phyloP scores from a whole-genome alignment of 2,797 vertebrate genomes.

The Chloroceryle amazona region DNA sequence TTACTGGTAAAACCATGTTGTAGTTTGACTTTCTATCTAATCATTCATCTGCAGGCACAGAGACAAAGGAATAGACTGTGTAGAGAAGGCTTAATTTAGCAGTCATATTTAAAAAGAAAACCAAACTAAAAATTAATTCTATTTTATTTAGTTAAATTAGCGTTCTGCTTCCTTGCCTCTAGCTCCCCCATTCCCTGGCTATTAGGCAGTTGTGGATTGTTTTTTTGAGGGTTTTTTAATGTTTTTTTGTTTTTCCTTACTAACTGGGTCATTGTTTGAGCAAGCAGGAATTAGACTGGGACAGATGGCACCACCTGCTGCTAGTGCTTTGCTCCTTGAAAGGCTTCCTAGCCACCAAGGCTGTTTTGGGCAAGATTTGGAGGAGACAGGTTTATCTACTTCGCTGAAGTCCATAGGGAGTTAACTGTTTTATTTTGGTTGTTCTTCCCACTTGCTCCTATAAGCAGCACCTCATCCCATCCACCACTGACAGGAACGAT shows the following conservation, averaged over 20 bases:
- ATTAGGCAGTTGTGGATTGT: neutral
- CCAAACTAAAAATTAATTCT: neutral
- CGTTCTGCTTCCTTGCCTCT: neutral
- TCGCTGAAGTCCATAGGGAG: neutral
- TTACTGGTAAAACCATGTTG: neutral
- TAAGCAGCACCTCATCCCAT: neutral
- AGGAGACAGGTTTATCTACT: neutral
- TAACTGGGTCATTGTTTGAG: neutral
- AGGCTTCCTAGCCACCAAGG: neutral
- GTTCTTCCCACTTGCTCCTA: neutral
- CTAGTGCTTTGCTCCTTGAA: neutral
- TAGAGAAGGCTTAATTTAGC: neutral
- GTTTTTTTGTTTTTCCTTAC: neutral
- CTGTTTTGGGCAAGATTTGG: neutral
- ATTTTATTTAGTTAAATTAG: neutral
- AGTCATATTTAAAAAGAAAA: neutral
- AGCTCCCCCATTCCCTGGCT: neutral
- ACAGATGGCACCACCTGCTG: constrained; percentile 36
- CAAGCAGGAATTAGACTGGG: neutral
- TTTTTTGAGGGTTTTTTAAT: neutral
- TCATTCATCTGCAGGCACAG: neutral
- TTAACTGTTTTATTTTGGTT: neutral
- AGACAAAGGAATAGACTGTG: accelerated
- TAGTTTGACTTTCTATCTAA: neutral
- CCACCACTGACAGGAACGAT: neutral